Conservation (phyloP, 2,888 invertebrate genomes). For the Podotricha telesiphe region DNA sequence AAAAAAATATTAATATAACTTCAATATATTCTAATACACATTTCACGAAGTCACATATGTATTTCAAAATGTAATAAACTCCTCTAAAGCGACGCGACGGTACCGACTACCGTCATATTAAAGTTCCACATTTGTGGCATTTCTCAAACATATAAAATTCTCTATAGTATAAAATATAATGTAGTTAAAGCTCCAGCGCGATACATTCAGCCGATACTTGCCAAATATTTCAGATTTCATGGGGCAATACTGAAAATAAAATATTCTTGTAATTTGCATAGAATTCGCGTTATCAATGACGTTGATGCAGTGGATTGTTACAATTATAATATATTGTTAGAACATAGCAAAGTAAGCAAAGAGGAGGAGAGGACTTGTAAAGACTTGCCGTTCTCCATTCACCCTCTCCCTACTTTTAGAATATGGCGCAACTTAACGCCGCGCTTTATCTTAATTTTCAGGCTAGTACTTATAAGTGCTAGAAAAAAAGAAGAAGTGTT, state of each 20-base stretch:
- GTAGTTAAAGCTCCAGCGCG: not conserved
- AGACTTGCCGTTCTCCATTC: too few species aligned
- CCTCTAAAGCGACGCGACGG: not conserved
- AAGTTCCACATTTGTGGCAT: constrained; percentile 30
- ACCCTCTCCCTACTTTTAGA: too few species aligned
- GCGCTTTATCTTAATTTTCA: too few species aligned
- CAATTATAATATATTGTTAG: too few species aligned
- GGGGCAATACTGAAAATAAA: constrained; percentile 8
- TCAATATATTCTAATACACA: constrained; percentile 15
- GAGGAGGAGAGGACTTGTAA: too few species aligned
- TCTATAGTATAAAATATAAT: constrained; percentile 19
- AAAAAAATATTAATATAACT: not conserved
- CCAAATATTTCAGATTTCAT: constrained; percentile 17
- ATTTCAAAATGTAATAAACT: constrained; percentile 20
- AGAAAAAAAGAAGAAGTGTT: too few species aligned
- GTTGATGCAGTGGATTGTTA: too few species aligned
- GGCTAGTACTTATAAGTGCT: too few species aligned
- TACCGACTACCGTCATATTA: constrained; percentile 22
- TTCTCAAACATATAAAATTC: constrained; percentile 27
- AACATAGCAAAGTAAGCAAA: too few species aligned
- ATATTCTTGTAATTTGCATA: not conserved
- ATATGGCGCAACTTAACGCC: too few species aligned
- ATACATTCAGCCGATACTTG: constrained; percentile 6
- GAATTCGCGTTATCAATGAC: too few species aligned
- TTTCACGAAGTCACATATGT: not conserved